Evolutionary conservation across 2,797 vertebrate genomes (phyloP), one percentile per base, ranked within the genome.

Genomic region (Acanthurus tractus): DNA sequence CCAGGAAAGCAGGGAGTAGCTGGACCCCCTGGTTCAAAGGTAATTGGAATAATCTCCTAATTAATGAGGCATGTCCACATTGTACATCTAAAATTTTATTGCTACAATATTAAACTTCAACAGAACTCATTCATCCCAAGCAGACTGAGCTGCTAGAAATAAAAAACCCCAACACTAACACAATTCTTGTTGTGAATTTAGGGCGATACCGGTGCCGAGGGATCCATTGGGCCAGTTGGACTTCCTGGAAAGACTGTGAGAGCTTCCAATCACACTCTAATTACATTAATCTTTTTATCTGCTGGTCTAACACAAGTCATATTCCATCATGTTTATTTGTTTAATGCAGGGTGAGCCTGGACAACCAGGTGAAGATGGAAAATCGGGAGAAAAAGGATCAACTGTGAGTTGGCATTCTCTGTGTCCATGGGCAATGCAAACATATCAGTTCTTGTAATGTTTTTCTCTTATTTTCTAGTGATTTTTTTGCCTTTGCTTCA

Each of bases 161-260:
- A 29, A 25, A 20, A 1, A 36, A 49, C 18, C 25, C 54, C 3
- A 8, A 36, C 0, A 64, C 13, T 70, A 14, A 79, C 17, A 61
- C 4, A 1, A 29, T 62, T 56, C 4, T 1, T 77, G 25, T 53
- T 63, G 18, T 76, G 65, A 42, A 25, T 86, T 70, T 70, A 96
- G 96, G 96, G 96, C 2, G 94, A 93, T 0, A 68, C 38, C 12
- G 96, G 96, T 38, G 80, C 54, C 6, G 88, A 90, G 7, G 96
- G 96, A 83, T 17, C 58, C 13, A 29, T 77, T 0, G 96, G 96
- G 53, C 93, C 93, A 2, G 66, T 91, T n/a, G 96, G 96, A 81
- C 85, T 90, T 78, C 89, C 94, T 66, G 96, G 96, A 56, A 96
- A 95, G 89, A 74, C 79, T 46, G 96, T 96, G 79, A 93, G 93